These are phyloP conservation scores for Ectropis crepuscularia DNA, from an alignment of 2,888 invertebrate species.

Conservation along the genomic window DNA sequence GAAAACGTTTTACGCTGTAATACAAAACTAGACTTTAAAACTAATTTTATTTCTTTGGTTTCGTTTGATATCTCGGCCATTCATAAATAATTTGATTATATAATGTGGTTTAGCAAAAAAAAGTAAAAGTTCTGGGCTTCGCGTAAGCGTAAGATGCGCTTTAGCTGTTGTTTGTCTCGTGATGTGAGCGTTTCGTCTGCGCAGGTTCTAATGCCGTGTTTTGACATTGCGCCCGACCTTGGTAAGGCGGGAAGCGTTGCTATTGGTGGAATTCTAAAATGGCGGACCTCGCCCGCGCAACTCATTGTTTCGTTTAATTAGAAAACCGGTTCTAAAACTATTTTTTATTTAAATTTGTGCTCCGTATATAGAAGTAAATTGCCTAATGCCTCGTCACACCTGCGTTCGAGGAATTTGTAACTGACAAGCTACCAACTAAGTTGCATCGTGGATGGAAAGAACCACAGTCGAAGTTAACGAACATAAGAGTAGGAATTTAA, in stretches of 20 bases:
- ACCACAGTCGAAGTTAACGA: too few relatives aligned
- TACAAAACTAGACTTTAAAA: too few relatives aligned
- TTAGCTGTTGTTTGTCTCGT: neutral
- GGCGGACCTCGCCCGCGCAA: constrained; percentile 68
- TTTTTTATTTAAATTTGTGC: constrained; percentile 60
- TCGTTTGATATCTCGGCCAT: too few relatives aligned
- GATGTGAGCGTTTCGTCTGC: neutral
- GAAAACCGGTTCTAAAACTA: constrained; percentile 65
- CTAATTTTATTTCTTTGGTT: too few relatives aligned
- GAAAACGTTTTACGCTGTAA: too few relatives aligned
- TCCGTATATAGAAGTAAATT: constrained; percentile 13
- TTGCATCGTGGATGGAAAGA: neutral
- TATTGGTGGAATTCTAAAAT: constrained; percentile 75
- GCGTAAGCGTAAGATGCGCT: neutral
- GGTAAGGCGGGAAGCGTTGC: constrained; percentile 49
- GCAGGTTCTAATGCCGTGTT: constrained; percentile 45
- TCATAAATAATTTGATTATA: too few relatives aligned
- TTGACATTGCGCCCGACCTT: constrained; percentile 82
- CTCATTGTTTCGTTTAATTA: constrained; percentile 79
- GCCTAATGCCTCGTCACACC: constrained; percentile 27
- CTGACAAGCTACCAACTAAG: constrained; percentile 4
- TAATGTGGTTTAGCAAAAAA: too few relatives aligned
- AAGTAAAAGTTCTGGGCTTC: too few relatives aligned
- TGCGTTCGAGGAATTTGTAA: constrained; percentile 26
- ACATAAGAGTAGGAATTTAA: too few relatives aligned